Percentiles rank a stretch among this genome's conserved stretches.
Evolutionary conservation across 2,797 vertebrate species (phyloP).

Genomic region (Hippopotamyrus pictus): DNA sequence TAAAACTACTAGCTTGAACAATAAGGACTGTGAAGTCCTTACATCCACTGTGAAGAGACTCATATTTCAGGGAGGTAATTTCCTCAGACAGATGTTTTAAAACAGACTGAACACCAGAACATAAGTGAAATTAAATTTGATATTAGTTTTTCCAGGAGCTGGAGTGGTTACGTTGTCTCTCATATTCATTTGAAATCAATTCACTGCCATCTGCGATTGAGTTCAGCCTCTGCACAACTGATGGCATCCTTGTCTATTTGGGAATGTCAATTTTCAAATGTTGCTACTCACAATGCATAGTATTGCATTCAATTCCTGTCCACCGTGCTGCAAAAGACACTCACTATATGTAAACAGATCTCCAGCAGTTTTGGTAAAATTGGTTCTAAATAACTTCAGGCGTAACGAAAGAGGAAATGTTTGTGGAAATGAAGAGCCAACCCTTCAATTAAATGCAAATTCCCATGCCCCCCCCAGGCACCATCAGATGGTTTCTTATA

Average conservation of each 20-base stretch:
- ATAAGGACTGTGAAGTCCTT: neutral
- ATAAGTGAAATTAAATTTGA: neutral
- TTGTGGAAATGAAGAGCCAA: neutral
- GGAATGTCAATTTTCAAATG: neutral
- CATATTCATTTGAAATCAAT: neutral
- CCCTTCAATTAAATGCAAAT: neutral
- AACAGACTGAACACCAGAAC: neutral
- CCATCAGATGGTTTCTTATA: neutral
- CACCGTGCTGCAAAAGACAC: neutral
- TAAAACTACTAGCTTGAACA: neutral
- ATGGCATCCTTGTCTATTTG: neutral
- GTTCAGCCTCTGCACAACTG: neutral
- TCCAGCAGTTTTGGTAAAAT: neutral
- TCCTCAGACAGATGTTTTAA: neutral
- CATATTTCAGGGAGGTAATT: neutral
- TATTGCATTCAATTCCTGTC: neutral
- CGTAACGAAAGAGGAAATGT: neutral
- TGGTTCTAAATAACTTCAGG: neutral
- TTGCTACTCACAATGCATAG: neutral
- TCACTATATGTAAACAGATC: neutral
- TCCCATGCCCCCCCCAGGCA: neutral
- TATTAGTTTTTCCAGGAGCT: neutral
- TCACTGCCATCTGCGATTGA: neutral
- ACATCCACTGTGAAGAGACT: neutral
- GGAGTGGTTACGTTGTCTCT: neutral